Conservation (phyloP, 2,113 vertebrate species). For the Pollimyrus isidori region DNA sequence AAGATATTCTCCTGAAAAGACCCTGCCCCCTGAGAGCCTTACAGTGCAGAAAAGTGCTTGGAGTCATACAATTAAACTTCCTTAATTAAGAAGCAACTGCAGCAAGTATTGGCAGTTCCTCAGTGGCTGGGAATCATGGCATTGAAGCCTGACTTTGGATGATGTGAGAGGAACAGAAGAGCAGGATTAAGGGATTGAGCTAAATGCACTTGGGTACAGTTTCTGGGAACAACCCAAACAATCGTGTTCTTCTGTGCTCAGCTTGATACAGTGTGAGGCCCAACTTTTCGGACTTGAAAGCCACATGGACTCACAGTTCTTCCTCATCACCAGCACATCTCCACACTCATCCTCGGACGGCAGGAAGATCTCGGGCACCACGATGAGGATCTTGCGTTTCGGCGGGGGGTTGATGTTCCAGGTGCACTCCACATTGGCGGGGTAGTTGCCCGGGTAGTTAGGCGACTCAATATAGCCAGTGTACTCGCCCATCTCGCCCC, state of each 20-base stretch:
- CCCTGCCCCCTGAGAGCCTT: not conserved
- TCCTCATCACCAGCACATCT: slow-evolving; percentile 96
- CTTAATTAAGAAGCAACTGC: not conserved
- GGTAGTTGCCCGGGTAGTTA: slow-evolving; percentile 96
- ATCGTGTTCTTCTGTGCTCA: not conserved
- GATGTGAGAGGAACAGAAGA: not conserved
- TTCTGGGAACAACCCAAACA: not conserved
- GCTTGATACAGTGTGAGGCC: not conserved
- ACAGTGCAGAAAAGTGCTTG: not conserved
- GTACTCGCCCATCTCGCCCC: slow-evolving; percentile 90
- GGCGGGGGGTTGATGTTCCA: slow-evolving; percentile 98
- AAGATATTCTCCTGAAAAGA: not conserved
- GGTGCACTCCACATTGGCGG: slow-evolving; percentile 85
- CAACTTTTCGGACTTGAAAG: not conserved
- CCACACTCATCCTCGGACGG: slow-evolving; percentile 95
- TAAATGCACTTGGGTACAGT: not conserved
- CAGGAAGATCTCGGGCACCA: slow-evolving; percentile 95
- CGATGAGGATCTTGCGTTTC: slow-evolving; percentile 95
- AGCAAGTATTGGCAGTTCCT: not conserved
- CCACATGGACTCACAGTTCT: slow-evolving; percentile 78
- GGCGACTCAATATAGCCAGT: slow-evolving; percentile 97
- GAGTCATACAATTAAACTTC: not conserved
- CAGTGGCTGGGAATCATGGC: not conserved
- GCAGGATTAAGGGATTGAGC: not conserved
- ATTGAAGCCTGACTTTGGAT: not conserved